Conservation (phyloP, 92 coral and sea anemone species). For the Epizoanthus illoricatus region DNA sequence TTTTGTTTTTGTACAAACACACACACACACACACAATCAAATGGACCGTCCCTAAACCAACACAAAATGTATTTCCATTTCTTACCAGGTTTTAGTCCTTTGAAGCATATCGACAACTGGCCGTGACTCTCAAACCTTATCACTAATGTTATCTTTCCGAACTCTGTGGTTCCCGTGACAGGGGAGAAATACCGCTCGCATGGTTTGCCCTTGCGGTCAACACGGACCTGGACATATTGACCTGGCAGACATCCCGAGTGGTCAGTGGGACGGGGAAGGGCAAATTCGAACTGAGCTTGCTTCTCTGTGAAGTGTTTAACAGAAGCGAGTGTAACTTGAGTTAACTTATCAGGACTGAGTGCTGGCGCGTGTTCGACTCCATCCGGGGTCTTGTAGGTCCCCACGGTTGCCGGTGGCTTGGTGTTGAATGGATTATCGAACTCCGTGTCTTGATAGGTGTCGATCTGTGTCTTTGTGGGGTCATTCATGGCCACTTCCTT, state of each 20-base stretch:
- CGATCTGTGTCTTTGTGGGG: slow-evolving; percentile 2
- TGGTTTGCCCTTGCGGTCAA: slow-evolving; percentile 14
- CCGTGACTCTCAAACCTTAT: slow-evolving; percentile 53
- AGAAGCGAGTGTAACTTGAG: slow-evolving; percentile 40
- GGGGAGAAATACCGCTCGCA: slow-evolving; percentile 56
- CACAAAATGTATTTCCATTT: neutral
- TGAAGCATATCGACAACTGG: slow-evolving; percentile 37
- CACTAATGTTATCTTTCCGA: slow-evolving; percentile 42
- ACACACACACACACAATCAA: neutral
- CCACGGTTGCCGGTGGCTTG: slow-evolving; percentile 42
- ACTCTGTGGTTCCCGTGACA: slow-evolving; percentile 39
- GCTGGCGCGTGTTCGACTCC: slow-evolving; percentile 43
- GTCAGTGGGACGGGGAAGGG: slow-evolving; percentile 52
- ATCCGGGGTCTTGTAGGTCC: slow-evolving; percentile 24
- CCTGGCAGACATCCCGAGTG: slow-evolving; percentile 58
- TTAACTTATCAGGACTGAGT: slow-evolving; percentile 40
- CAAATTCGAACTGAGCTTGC: slow-evolving; percentile 46
- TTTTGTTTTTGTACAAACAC: no score
- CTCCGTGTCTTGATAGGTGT: slow-evolving; percentile 41
- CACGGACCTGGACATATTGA: slow-evolving; percentile 48
- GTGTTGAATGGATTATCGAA: slow-evolving; percentile 57
- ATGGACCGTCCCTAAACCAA: neutral
- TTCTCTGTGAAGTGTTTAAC: slow-evolving; percentile 39
- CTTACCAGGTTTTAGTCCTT: slow-evolving; percentile 33
- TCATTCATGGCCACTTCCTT: slow-evolving; percentile 46